Base-by-base conservation (phyloP, 2,113 vertebrate genomes). In the Ctenomys sociabilis region DNA sequence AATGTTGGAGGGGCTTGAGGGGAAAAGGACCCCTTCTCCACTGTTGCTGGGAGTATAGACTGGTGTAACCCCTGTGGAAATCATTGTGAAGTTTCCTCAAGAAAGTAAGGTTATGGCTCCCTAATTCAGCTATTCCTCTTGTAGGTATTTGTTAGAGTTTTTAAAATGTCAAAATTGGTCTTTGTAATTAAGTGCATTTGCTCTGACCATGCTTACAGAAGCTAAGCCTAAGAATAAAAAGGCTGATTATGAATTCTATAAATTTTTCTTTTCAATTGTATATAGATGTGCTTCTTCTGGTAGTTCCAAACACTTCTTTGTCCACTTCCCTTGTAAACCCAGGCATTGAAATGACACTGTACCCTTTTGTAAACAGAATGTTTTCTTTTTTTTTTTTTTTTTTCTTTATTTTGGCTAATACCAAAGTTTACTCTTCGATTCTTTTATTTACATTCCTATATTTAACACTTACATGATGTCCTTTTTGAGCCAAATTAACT, bases 131-230 rank as follows among this genome's bases (percentile, higher is more conserved):
- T 63, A 26, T 63, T 63, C 61, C 61, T 24, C 24, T 63, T 63
- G 22, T 63, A 26, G 61, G 61, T 63, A 63, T 63, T 63, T 26
- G 61, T 63, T 26, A 26, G 8, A 19, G 16, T 63, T 90, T 64
- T 87, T 80, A 1, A 90, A 95, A 92, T 78, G 26, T 94, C 75
- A 80, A 35, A 94, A 92, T 19, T 66, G n/a, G 72, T 93, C 81
- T 24, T 37, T 94, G 26, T 13, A 85, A 66, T 95, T 77, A 13
- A 85, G 59, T 64, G 8, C 9, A 81, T 63, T 75, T 81, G 63
- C 45, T 73, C 14, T 57, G 14, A 16, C 73, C 16, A 84, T 8
- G 2, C 12, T 66, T 73, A 85, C 61, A 3, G 72, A 32, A 91
- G 1, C 43, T 16, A 88, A n/a, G n/a, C 16, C n/a, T 5, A 88